phyloP scores from a whole-genome alignment of 2,797 vertebrate species.

The Chloroceryle amazona region DNA sequence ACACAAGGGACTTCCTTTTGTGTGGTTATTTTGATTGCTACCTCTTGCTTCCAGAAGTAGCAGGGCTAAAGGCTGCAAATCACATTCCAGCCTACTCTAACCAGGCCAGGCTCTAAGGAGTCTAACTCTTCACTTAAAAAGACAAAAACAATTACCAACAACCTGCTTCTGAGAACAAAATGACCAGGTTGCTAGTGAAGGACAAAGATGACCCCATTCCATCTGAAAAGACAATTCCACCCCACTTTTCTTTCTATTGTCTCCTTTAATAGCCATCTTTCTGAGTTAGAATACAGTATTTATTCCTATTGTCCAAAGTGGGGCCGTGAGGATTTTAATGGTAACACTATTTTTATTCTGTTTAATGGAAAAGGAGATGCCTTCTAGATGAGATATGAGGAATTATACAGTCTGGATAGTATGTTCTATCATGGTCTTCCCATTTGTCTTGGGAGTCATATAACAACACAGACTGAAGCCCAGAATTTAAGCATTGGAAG shows the following conservation, averaged over 20 bases:
- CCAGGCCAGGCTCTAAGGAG: not conserved
- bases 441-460: not conserved
- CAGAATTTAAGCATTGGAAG: not conserved
- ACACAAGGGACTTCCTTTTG: not conserved
- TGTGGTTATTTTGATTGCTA: not conserved
- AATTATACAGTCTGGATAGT: not conserved
- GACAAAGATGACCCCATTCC: not conserved
- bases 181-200: not conserved
- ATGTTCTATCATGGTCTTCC: not conserved
- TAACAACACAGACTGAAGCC: not conserved
- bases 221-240: not conserved
- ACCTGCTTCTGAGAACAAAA: conserved; percentile 1
- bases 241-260: not conserved
- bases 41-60: not conserved
- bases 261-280: not conserved
- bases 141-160: not conserved
- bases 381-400: not conserved
- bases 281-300: not conserved
- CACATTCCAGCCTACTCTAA: not conserved
- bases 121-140: conserved; percentile 1
- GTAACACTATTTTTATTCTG: not conserved
- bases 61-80: not conserved
- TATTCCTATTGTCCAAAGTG: not conserved
- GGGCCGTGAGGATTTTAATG: not conserved
- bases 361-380: not conserved